phyloP scores from a whole-genome alignment of 2,113 vertebrate genomes.

The Hylia prasina region DNA sequence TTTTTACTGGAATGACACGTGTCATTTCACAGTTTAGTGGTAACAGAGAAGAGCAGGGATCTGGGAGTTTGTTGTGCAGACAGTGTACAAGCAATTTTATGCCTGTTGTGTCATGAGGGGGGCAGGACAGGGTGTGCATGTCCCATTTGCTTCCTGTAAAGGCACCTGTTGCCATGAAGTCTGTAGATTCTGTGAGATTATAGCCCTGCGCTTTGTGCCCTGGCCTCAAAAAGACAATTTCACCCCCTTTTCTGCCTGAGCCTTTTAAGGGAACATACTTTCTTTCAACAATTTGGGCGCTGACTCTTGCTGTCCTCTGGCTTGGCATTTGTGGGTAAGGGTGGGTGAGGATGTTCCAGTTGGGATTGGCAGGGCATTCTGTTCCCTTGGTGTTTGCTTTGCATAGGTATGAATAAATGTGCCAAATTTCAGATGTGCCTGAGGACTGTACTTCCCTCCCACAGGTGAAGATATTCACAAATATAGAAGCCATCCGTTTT shows the following conservation, averaged over 20 bases:
- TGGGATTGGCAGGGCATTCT: background rate
- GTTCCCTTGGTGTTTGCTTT: background rate
- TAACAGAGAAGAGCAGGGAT: background rate
- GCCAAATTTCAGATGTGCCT: background rate
- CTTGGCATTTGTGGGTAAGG: background rate
- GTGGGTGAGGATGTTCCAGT: background rate
- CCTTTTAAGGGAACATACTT: background rate
- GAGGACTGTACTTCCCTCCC: background rate
- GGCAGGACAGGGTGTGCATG: background rate
- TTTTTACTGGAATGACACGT: background rate
- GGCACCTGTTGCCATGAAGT: background rate
- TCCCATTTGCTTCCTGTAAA: background rate
- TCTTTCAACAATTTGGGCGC: background rate
- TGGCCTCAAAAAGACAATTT: background rate
- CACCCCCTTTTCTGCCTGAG: background rate
- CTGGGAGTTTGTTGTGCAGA: background rate
- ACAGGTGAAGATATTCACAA: background rate
- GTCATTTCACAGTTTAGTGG: background rate
- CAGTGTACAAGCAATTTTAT: background rate
- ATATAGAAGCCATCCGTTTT: background rate
- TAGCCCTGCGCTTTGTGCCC: background rate
- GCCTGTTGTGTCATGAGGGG: background rate
- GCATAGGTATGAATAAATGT: background rate
- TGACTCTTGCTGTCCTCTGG: background rate
- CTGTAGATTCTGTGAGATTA: background rate